Percentiles rank a stretch among this genome's conserved stretches.
These are phyloP conservation scores for Pristionchus entomophagus DNA, from an alignment of 2,888 invertebrate genomes.

Conservation along the genomic window DNA sequence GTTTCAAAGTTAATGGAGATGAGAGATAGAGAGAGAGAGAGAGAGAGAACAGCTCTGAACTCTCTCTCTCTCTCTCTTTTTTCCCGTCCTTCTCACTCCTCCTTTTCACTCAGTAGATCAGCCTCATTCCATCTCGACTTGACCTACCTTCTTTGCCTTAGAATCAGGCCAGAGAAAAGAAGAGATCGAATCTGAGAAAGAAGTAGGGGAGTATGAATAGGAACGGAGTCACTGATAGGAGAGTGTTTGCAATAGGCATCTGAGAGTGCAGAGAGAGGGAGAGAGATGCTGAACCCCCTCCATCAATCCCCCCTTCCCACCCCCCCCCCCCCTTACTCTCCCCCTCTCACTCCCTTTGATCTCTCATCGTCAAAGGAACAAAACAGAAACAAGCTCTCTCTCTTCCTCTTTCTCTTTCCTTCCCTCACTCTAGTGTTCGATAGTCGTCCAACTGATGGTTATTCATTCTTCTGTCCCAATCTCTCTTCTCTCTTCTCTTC, in stretches of 20 bases:
- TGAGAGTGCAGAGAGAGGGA: neutral
- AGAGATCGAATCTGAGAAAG: neutral
- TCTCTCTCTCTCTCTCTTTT: neutral
- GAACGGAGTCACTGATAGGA: neutral
- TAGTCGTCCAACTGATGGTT: neutral
- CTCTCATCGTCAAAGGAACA: neutral
- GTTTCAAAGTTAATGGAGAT: neutral
- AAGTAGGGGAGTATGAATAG: too few relatives aligned
- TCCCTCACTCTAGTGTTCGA: neutral
- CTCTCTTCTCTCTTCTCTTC: neutral
- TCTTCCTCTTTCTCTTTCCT: neutral
- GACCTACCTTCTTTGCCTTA: neutral
- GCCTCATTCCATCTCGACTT: neutral
- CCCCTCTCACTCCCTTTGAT: slow-evolving; percentile 3
- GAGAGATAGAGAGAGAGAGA: neutral
- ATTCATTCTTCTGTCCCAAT: neutral
- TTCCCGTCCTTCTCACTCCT: too few relatives aligned
- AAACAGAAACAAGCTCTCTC: slow-evolving; percentile 5
- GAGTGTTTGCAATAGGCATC: neutral
- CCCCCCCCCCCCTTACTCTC: neutral
- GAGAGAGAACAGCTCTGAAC: neutral
- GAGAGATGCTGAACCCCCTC: neutral
- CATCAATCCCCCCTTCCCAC: neutral
- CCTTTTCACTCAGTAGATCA: neutral
- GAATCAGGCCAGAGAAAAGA: neutral